Conservation (phyloP, 1,140 invertebrate genomes). For the Orchestia grillus region DNA sequence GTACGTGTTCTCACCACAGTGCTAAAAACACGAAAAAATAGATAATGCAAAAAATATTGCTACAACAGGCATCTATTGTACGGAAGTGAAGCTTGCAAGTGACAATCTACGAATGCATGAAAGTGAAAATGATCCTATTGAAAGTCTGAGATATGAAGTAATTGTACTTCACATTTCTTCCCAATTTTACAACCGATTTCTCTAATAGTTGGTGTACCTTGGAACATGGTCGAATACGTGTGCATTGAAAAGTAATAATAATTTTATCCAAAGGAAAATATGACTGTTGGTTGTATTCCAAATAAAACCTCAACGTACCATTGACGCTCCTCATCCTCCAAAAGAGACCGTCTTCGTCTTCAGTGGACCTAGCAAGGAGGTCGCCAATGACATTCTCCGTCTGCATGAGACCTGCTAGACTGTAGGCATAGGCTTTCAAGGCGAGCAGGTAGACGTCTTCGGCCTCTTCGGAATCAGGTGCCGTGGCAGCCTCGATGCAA, state of each 20-base stretch:
- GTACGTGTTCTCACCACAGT: no score
- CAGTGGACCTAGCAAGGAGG: conserved; percentile 50
- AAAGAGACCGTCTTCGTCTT: neutral
- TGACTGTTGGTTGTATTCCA: neutral
- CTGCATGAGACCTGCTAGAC: conserved; percentile 80
- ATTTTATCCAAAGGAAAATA: neutral
- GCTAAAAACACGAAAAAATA: no score
- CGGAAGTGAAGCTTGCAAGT: no score
- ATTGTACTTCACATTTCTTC: no score
- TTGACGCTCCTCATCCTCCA: conserved; percentile 58
- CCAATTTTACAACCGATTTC: no score
- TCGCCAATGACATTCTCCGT: conserved; percentile 69
- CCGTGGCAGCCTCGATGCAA: conserved; percentile 44
- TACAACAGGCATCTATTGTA: no score
- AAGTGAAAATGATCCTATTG: no score
- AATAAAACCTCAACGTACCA: neutral
- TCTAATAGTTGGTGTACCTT: no score
- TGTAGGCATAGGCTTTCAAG: conserved; percentile 82
- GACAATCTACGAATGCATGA: no score
- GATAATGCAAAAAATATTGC: no score
- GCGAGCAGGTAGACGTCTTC: conserved; percentile 78
- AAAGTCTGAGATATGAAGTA: no score
- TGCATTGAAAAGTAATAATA: neutral
- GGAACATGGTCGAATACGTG: no score
- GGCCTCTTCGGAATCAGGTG: conserved; percentile 74